Conservation (phyloP, 2,113 vertebrate genomes). For the Pseudonaja textilis region DNA sequence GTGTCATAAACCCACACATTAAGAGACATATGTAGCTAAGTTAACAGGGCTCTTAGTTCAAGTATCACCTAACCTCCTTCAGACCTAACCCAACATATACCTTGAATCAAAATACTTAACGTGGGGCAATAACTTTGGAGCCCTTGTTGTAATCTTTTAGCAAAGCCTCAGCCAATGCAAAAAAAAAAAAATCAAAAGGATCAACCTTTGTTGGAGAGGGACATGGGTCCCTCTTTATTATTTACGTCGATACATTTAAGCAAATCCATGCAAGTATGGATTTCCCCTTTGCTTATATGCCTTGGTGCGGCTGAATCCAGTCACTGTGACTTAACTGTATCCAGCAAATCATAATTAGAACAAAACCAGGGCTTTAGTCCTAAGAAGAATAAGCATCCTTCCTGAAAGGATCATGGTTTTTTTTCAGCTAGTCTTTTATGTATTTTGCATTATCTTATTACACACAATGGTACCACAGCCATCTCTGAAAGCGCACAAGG, state of each 20-base stretch:
- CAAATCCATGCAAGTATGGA: background rate
- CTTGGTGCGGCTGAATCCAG: background rate
- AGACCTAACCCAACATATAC: background rate
- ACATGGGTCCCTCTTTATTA: background rate
- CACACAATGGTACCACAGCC: accelerated
- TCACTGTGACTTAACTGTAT: background rate
- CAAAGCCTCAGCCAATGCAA: background rate
- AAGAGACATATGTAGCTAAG: background rate
- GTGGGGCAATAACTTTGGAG: background rate
- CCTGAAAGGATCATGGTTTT: background rate
- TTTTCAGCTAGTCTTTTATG: background rate
- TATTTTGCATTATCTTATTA: background rate
- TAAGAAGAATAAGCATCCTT: background rate
- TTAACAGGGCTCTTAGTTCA: background rate
- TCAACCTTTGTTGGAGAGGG: background rate
- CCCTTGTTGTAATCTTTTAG: background rate
- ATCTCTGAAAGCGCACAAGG: background rate
- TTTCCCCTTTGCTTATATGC: background rate
- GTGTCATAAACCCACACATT: background rate
- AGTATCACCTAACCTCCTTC: background rate
- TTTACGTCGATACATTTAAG: background rate
- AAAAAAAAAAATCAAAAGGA: background rate
- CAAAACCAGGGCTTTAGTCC: background rate
- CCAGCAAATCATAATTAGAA: background rate
- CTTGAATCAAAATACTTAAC: background rate